Base-by-base conservation (phyloP, 1,140 invertebrate genomes). In the Hyles euphorbiae region DNA sequence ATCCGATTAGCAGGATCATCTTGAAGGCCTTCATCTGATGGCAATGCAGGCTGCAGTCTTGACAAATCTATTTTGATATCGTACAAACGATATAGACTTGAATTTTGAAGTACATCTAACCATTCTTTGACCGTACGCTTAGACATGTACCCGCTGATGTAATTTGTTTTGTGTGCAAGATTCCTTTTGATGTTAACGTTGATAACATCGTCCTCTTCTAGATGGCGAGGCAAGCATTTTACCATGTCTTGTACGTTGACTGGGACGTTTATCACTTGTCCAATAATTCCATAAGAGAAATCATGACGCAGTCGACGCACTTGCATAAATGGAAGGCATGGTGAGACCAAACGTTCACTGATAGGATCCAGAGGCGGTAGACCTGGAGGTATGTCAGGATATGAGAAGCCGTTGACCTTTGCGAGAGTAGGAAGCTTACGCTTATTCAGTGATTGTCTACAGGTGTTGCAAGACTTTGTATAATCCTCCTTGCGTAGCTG, bases 141-240 rank as follows among this genome's bases (percentile, higher is more conserved):
- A 10, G 46, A 47, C 48, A 64, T 56, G 36, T 47, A 47, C 3
- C 62, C 58, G 34, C 49, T 45, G 34, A 64, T 47, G 50, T 64
- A 64, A 52, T 34, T 59, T 40, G 62, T 45, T 64, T 64, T 64
- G 46, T 64, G 58, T 49, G 44, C 44, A 11, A 56, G 40, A 36
- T 64, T 64, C 53, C 54, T 34, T 53, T 64, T 64, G 34, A 62
- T 62, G 60, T 62, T 47, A 36, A 40, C 52, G 40, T 53, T 40
- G 22, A 53, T 11, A 10, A n/a, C 34, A 10, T 53, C 9, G 12
- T 53, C 52, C 8, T 53, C 52, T 10, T 53, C 52, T 11, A 53
- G 11, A 40, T 53, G 52, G 5, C 52, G 34, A n/a, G 52, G 52
- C 34, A 53, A 40, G 8, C 12, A 22, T n/a, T 53, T 34, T 22